These are phyloP conservation scores for Python bivittatus DNA, from an alignment of 2,113 vertebrate genomes.

Conservation along the genomic window DNA sequence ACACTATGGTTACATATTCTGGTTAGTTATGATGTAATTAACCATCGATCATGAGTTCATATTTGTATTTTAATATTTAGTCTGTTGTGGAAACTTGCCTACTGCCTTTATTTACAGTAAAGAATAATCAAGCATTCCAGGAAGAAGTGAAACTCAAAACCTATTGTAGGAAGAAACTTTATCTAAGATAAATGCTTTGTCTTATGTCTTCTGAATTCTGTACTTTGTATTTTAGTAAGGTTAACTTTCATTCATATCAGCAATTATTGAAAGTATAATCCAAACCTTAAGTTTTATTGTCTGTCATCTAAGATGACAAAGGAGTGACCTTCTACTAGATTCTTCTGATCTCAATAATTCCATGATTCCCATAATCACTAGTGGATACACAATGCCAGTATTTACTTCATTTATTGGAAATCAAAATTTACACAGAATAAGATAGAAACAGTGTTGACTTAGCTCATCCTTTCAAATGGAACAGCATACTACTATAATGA, in stretches of 20 bases:
- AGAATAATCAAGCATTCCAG: neutral
- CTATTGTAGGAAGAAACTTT: neutral
- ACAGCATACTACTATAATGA: neutral
- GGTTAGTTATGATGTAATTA: too few relatives aligned
- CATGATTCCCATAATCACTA: neutral
- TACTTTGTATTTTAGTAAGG: neutral
- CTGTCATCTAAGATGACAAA: neutral
- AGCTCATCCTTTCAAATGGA: constrained; percentile 15
- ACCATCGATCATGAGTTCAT: too few relatives aligned
- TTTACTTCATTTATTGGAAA: constrained; percentile 6
- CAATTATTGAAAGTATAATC: neutral
- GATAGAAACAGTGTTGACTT: neutral
- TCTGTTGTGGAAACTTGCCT: too few relatives aligned
- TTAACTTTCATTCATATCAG: neutral
- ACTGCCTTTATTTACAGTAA: neutral
- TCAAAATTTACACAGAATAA: neutral
- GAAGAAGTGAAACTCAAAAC: neutral
- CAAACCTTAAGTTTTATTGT: neutral
- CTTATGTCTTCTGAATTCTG: neutral
- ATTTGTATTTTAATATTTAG: too few relatives aligned
- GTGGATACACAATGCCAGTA: neutral
- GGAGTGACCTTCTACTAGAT: neutral
- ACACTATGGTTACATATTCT: too few relatives aligned
- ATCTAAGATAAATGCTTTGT: neutral
- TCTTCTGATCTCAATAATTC: neutral